Evolutionary conservation across 2,888 invertebrate genomes (phyloP), one percentile per base, ranked within the genome.

Genomic region (Hyalella azteca): DNA sequence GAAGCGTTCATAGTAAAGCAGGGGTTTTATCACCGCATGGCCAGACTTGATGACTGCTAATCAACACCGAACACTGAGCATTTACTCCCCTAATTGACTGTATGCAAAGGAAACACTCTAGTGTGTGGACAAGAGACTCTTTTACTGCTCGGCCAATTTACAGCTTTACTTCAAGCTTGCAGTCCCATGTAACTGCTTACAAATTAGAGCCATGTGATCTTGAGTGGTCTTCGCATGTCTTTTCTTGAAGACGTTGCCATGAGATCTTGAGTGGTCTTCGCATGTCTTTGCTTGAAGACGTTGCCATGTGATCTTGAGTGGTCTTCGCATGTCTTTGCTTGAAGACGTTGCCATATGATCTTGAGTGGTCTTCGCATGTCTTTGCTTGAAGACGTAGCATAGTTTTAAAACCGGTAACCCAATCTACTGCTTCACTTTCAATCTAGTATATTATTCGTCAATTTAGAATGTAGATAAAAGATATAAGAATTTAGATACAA

Each of bases 21-120:
- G 19, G 29, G 66, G 36, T 32, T 66, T 66, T 66, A 66, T 66
- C 66, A 66, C 66, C 66, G 66, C 39, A 66, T 66, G 66, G 66
- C 66, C 36, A 7, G 36, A n/a, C 66, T 7, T 66, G 66, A 66
- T 66, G 66, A 66, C 66, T 66, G 66, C 66, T 66, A 66, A 66
- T 66, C 66, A 66, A 66, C 66, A 66, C 66, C 39, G 36, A 66
- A 66, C 36, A 39, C 2, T 36, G 66, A 36, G 19, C 66, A 66
- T 66, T 66, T 66, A 66, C 66, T 66, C 66, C 66, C 2, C 66
- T 66, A 66, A 66, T 66, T 66, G 66, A 66, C 15, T 66, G 66
- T 66, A 66, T 66, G 32, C 66, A 66, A 36, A 66, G 39, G 66
- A 32, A 66, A 66, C 39, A 66, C 66, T 66, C 39, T 36, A 19